A percentile compares a stretch with the other conserved stretches of the same genome.
phyloP scores from a whole-genome alignment of 2,888 invertebrate species.

The Capitulum mitella region DNA sequence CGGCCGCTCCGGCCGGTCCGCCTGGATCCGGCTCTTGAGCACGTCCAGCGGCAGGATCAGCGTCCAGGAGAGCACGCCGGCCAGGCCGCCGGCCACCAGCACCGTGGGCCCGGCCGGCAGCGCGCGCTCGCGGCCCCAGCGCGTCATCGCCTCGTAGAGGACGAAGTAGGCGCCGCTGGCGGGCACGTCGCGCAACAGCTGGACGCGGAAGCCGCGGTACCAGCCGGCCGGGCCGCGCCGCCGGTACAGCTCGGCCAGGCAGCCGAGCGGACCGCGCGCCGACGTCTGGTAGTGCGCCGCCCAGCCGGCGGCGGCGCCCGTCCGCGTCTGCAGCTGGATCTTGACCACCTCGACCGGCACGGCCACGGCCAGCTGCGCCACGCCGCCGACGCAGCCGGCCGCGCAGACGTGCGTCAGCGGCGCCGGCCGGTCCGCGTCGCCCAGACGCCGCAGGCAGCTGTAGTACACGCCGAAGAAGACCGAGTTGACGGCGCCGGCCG shows the following conservation, averaged over 20 bases:
- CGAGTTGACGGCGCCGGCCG: slow-evolving; percentile 58
- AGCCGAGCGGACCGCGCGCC: slow-evolving; percentile 47
- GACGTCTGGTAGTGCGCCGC: neutral
- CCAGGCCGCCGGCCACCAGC: slow-evolving; percentile 14
- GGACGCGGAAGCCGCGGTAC: slow-evolving; percentile 48
- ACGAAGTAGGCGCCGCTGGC: slow-evolving; percentile 57
- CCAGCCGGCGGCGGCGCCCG: slow-evolving; percentile 36
- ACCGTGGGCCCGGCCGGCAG: neutral
- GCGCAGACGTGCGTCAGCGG: slow-evolving; percentile 46
- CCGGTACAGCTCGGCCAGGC: slow-evolving; percentile 48
- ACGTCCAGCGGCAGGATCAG: slow-evolving; percentile 65
- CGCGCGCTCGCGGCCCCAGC: neutral
- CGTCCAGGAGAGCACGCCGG: slow-evolving; percentile 54
- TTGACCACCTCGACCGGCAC: slow-evolving; percentile 63
- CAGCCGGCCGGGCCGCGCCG: slow-evolving; percentile 52
- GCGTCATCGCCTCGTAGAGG: slow-evolving; percentile 48
- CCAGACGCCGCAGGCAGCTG: slow-evolving; percentile 39
- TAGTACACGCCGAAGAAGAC: slow-evolving; percentile 61
- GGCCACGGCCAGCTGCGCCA: slow-evolving; percentile 52
- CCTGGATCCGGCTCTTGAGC: slow-evolving; percentile 64
- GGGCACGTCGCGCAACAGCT: slow-evolving; percentile 51
- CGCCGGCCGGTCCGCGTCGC: slow-evolving; percentile 27
- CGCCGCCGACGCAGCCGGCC: slow-evolving; percentile 56
- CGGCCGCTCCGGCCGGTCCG: slow-evolving; percentile 51
- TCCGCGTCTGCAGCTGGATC: slow-evolving; percentile 55